Evolutionary conservation across 1,140 invertebrate genomes (phyloP).

Genomic region (Papilio machaon): DNA sequence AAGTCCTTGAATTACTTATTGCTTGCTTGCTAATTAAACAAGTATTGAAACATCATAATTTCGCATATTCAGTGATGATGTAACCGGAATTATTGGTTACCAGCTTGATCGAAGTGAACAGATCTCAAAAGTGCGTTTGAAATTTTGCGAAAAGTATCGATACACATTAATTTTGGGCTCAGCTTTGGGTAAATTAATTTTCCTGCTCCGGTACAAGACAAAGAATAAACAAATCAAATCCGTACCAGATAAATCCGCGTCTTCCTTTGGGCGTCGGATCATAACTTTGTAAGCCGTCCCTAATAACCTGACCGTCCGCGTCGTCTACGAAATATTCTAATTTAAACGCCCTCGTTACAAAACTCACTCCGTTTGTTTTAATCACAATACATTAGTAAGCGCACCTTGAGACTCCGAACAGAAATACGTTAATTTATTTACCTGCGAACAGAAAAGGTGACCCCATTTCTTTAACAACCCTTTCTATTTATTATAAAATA

Average conservation of each 20-base stretch:
- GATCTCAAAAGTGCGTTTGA: background rate
- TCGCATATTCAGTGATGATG: no score
- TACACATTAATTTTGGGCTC: background rate
- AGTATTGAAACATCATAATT: no score
- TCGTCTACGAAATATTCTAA: constrained; percentile 59
- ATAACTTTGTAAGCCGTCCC: constrained; percentile 69
- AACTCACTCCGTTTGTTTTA: constrained; percentile 58
- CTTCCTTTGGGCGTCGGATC: constrained; percentile 53
- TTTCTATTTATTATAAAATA: background rate
- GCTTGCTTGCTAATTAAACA: no score
- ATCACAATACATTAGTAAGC: constrained; percentile 49
- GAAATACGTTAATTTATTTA: constrained; percentile 3
- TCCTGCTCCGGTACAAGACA: constrained; percentile 52
- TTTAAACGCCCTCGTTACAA: constrained; percentile 48
- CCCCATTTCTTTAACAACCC: background rate
- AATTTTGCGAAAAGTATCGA: background rate
- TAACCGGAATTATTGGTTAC: background rate
- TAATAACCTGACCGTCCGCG: constrained; percentile 58
- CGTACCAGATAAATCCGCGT: constrained; percentile 66
- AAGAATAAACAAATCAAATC: constrained; percentile 64
- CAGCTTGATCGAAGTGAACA: background rate
- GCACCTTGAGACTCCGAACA: constrained; percentile 3
- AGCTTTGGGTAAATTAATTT: constrained; percentile 57
- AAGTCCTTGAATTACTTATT: no score
- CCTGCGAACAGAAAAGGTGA: background rate